Base-by-base conservation (phyloP, 2,797 vertebrate species). In the Prunella strophiata region DNA sequence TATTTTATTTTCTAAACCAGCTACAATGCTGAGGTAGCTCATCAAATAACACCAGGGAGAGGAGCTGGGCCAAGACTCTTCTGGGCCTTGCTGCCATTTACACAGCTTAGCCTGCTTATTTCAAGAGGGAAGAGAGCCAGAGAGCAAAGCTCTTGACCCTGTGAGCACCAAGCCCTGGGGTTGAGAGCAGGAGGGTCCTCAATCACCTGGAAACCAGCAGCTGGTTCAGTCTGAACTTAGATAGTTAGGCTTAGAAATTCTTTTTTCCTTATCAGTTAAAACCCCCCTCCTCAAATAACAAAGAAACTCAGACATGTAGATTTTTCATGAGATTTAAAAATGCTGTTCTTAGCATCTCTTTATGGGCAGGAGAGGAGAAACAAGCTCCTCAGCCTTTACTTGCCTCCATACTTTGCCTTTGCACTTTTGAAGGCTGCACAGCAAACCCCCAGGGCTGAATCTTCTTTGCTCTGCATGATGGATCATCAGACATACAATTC, bases 401-500 rank as follows among this genome's bases (percentile, higher is more conserved):
- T 58, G 63, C 45, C 61, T 76, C 68, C 45, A 7, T 42, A 36
- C 55, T 75, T 63, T 55, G 48, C 61, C 59, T 66, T 66, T 90
- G 67, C 67, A 85, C 78, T 89, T 94, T 75, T 52, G 67, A 82
- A 68, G 18, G 36, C 63, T 36, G 61, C 67, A 45, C n/a, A 74
- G 38, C 47, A 94, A 94, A 74, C 34, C 86, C 93, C 78, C 71
- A 77, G 88, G 90, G 80, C 5, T 89, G 77, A 67, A 77, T 96
- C 86, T 79, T 74, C 76, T 48, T 40, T 92, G 30, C 62, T 91
- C 43, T 88, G 30, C 54, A 23, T 55, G 93, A 93, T 78, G 62
- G 85, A 96, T 95, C 75, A 75, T 85, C 86, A 91, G 81, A 62
- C n/a, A 29, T 43, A 73, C 58, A 89, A 89, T 80, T 91, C 58